Conservation (phyloP, 2,888 invertebrate species). For the Mimumesa dahlbomi region DNA sequence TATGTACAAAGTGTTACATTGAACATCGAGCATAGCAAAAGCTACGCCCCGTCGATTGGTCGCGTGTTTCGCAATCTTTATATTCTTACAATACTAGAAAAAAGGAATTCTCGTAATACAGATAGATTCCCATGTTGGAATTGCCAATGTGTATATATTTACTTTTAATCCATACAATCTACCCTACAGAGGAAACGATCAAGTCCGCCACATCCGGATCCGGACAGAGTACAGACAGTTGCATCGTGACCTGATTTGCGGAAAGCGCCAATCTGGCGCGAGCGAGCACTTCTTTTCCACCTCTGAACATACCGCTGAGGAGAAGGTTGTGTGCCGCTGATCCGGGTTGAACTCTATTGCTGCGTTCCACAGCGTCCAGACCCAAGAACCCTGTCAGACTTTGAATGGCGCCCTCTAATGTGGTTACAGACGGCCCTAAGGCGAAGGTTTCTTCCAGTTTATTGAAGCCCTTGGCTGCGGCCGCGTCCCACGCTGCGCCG, state of each 20-base stretch:
- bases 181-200: constrained; percentile 92
- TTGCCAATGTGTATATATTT: background rate
- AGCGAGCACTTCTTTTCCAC: constrained; percentile 94
- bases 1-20: constrained; percentile 52
- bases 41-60: background rate
- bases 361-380: constrained; percentile 91
- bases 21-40: constrained; percentile 17
- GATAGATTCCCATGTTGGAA: constrained; percentile 6
- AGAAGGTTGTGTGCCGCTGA: constrained; percentile 90
- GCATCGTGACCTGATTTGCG: constrained; percentile 94
- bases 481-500: constrained; percentile 86
- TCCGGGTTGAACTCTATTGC: constrained; percentile 91
- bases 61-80: background rate
- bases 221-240: constrained; percentile 93
- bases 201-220: constrained; percentile 93
- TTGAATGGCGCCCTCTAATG: constrained; percentile 91
- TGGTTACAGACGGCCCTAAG: constrained; percentile 87
- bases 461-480: constrained; percentile 80
- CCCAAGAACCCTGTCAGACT: constrained; percentile 92
- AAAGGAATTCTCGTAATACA: constrained; percentile 20
- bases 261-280: constrained; percentile 91
- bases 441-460: constrained; percentile 97
- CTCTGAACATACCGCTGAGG: constrained; percentile 93
- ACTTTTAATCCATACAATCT: constrained; percentile 64
- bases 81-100: constrained; percentile 35